Conservation (phyloP, 2,888 invertebrate genomes). For the Plutella xylostella region DNA sequence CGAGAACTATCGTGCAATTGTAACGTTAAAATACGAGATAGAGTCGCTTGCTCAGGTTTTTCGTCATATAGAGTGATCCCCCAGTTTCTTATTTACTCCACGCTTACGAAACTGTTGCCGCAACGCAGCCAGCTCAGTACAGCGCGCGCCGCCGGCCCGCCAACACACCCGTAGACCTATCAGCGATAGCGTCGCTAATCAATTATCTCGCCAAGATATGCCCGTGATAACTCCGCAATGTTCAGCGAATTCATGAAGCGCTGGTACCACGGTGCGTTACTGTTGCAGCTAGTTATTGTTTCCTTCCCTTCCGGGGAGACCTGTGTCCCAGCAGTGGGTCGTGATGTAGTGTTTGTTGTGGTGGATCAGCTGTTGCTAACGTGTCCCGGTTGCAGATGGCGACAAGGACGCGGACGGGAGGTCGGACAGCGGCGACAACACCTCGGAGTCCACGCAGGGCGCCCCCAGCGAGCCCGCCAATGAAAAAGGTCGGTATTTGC, state of each 20-base stretch:
- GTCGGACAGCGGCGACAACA: conserved; percentile 65
- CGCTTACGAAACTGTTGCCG: conserved; percentile 22
- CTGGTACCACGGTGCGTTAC: conserved; percentile 57
- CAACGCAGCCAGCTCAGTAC: conserved; percentile 35
- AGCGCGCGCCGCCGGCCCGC: conserved; percentile 36
- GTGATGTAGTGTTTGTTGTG: conserved; percentile 10
- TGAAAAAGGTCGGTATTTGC: conserved; percentile 67
- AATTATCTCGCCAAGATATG: neutral
- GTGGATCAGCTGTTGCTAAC: conserved; percentile 20
- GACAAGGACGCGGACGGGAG: conserved; percentile 66
- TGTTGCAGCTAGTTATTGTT: conserved; percentile 10
- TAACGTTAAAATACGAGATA: too few relatives aligned
- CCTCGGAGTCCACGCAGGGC: conserved; percentile 59
- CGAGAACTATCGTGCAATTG: too few relatives aligned
- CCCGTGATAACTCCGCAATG: conserved; percentile 2
- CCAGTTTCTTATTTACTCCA: conserved; percentile 41
- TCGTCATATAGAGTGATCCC: too few relatives aligned
- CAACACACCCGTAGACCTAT: conserved; percentile 21
- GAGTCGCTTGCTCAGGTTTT: too few relatives aligned
- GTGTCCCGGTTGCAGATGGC: conserved; percentile 44
- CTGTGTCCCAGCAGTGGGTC: conserved; percentile 6
- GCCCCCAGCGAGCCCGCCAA: conserved; percentile 56
- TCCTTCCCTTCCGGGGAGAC: conserved; percentile 12
- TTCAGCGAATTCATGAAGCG: conserved; percentile 49
- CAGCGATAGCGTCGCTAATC: neutral